phyloP scores from a whole-genome alignment of 2,797 vertebrate genomes.

The Arctocebus calabarensis region DNA sequence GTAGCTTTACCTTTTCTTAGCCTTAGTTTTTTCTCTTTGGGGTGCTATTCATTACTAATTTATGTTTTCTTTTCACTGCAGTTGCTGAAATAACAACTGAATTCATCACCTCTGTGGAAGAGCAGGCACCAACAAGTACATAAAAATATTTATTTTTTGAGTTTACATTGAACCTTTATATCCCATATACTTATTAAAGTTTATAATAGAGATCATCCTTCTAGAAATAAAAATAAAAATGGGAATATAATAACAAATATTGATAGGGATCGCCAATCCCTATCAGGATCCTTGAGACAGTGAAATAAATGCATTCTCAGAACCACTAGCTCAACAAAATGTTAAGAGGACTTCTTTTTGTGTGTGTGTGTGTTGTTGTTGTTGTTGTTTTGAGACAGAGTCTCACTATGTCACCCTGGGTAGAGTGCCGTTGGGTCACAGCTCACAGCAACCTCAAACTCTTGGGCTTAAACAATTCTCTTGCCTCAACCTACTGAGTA shows the following conservation, averaged over 20 bases:
- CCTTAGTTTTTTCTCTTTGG: background rate
- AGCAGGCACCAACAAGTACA: background rate
- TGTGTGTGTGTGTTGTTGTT: no score
- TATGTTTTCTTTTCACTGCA: background rate
- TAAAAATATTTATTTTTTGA: background rate
- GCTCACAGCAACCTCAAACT: no score
- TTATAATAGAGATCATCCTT: background rate
- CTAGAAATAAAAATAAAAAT: slow-evolving; percentile 10
- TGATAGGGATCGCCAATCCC: background rate
- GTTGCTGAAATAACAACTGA: background rate
- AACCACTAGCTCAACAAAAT: background rate
- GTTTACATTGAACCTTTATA: background rate
- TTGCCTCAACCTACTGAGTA: no score
- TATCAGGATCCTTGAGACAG: background rate
- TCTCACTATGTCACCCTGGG: no score
- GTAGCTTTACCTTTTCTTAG: background rate
- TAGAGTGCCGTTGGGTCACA: no score
- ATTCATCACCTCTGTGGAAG: background rate
- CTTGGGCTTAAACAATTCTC: no score
- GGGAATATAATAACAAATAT: background rate
- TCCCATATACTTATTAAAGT: background rate
- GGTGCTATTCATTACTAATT: background rate
- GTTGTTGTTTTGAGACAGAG: no score
- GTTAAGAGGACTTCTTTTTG: no score
- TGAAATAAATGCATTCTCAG: background rate